Evolutionary conservation across 2,888 invertebrate species (phyloP).

Genomic region (Xestia xanthographa): DNA sequence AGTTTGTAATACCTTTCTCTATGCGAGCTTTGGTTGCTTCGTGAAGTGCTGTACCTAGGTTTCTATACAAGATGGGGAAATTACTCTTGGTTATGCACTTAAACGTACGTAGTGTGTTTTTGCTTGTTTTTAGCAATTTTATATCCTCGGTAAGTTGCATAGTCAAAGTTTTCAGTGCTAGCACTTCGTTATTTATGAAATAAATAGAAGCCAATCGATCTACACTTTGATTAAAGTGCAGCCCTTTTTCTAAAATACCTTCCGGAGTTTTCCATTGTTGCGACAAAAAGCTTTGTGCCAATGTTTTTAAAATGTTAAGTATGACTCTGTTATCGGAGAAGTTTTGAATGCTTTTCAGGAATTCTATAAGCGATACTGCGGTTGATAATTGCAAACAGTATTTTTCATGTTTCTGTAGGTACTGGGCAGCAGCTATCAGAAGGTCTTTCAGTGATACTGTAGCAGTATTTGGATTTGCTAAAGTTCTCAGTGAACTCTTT

Average conservation of each 20-base stretch:
- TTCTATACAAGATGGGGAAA: slow-evolving; percentile 92
- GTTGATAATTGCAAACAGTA: slow-evolving; percentile 89
- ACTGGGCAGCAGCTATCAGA: slow-evolving; percentile 79
- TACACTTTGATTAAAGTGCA: slow-evolving; percentile 91
- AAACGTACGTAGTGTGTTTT: slow-evolving; percentile 90
- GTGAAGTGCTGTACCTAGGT: slow-evolving; percentile 91
- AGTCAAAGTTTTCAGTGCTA: slow-evolving; percentile 90
- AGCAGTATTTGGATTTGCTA: slow-evolving; percentile 77
- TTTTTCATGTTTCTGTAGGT: slow-evolving; percentile 85
- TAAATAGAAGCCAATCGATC: slow-evolving; percentile 92
- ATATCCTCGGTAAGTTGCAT: slow-evolving; percentile 90
- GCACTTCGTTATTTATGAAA: slow-evolving; percentile 90
- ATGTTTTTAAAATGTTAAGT: slow-evolving; percentile 84
- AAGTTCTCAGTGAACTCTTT: slow-evolving; percentile 81
- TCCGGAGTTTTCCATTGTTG: slow-evolving; percentile 93
- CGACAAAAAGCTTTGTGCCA: slow-evolving; percentile 89
- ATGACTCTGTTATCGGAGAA: slow-evolving; percentile 83
- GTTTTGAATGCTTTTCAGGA: slow-evolving; percentile 87
- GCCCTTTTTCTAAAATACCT: slow-evolving; percentile 92
- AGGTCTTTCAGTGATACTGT: slow-evolving; percentile 79
- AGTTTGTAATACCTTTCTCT: slow-evolving; percentile 89
- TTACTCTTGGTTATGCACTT: slow-evolving; percentile 92
- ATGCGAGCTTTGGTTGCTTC: slow-evolving; percentile 89
- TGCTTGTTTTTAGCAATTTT: slow-evolving; percentile 88
- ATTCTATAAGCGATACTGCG: slow-evolving; percentile 89